Conservation (phyloP, 1,140 invertebrate species). For the Scylla paramamosain region DNA sequence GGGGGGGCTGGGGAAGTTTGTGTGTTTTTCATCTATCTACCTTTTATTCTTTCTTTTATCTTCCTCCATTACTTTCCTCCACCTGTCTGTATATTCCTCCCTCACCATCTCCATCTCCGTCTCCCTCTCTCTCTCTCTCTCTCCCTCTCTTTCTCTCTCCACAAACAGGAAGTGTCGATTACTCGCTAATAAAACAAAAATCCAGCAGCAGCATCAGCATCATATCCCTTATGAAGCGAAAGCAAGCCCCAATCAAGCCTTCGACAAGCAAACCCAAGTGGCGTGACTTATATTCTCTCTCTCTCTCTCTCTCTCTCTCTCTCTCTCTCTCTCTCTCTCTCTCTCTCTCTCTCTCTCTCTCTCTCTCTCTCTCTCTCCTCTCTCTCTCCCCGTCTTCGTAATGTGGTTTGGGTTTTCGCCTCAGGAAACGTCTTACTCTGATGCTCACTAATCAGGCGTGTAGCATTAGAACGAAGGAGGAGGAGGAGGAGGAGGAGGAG, state of each 20-base stretch:
- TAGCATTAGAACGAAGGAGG: not conserved
- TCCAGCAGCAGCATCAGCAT: not conserved
- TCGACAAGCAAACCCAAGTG: no score
- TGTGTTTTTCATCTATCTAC: no score
- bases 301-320: no score
- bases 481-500: not conserved
- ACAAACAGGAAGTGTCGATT: not conserved
- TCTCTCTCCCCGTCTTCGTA: not conserved
- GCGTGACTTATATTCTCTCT: no score
- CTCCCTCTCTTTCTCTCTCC: not conserved
- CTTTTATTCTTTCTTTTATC: not conserved
- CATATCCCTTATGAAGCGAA: no score
- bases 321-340: not conserved
- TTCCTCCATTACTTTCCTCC: not conserved
- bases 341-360: not conserved
- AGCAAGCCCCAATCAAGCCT: no score
- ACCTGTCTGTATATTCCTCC: not conserved
- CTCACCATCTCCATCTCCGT: not conserved
- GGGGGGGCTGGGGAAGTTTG: no score
- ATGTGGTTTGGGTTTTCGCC: not conserved
- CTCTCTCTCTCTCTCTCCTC: not conserved
- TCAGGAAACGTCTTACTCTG: no score
- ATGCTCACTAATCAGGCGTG: not conserved
- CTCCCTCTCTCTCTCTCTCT: conserved; percentile 33
- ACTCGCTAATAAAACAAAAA: not conserved